phyloP scores from a whole-genome alignment of 2,888 invertebrate genomes.

The Arrhopalites spinosus region DNA sequence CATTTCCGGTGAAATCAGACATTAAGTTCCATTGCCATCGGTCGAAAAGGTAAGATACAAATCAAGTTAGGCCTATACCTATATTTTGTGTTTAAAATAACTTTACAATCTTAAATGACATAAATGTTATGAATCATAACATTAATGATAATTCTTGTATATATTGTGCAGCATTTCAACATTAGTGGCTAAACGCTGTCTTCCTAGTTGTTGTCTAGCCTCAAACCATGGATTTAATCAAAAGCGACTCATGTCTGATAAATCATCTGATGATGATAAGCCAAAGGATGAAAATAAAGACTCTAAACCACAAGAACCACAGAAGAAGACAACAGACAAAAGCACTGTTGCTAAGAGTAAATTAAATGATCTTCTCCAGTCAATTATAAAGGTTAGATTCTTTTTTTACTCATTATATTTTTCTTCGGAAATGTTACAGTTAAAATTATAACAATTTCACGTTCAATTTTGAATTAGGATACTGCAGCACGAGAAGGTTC shows the following conservation, averaged over 20 bases:
- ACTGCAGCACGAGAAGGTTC: neutral
- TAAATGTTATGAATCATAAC: neutral
- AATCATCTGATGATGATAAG: neutral
- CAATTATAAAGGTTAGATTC: constrained; percentile 38
- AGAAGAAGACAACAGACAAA: neutral
- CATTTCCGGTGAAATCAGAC: neutral
- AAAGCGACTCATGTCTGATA: neutral
- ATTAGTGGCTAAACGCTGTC: no score
- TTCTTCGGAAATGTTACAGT: neutral
- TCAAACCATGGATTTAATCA: neutral
- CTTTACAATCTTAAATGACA: neutral
- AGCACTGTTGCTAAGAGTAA: constrained; percentile 34
- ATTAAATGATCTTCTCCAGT: constrained; percentile 36
- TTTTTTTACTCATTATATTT: neutral
- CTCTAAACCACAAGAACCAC: neutral
- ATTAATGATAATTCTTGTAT: no score
- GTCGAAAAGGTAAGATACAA: neutral
- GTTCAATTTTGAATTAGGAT: neutral
- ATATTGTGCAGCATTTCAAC: no score
- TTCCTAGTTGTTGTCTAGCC: no score
- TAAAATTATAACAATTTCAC: neutral
- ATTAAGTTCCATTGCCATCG: neutral
- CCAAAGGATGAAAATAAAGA: neutral
- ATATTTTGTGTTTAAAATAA: neutral
- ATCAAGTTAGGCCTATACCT: neutral